Conservation (phyloP, 2,888 invertebrate genomes). For the Andrena trimmerana region DNA sequence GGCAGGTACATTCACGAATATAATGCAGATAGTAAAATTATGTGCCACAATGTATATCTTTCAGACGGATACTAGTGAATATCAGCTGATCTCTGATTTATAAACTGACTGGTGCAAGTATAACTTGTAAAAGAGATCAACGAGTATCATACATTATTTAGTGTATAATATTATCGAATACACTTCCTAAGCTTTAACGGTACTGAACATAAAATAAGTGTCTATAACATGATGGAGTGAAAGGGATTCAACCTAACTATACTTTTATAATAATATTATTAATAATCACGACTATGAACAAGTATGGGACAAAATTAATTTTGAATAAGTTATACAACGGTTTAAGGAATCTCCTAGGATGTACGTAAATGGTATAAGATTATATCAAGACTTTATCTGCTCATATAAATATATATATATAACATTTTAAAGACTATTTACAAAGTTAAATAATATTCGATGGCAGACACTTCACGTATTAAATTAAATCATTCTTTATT, state of each 20-base stretch:
- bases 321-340: conserved; percentile 10
- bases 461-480: conserved; percentile 2
- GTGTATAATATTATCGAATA: conserved; percentile 32
- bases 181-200: conserved; percentile 47
- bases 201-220: conserved; percentile 39
- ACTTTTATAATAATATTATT: conserved; percentile 39
- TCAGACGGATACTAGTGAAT: conserved; percentile 31
- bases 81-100: conserved; percentile 28
- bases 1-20: conserved; percentile 20
- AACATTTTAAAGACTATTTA: conserved; percentile 17
- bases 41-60: conserved; percentile 43
- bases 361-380: conserved; percentile 27
- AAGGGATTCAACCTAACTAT: conserved; percentile 26
- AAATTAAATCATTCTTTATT: conserved; percentile 12
- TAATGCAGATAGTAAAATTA: conserved; percentile 44
- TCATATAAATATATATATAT: conserved; percentile 9
- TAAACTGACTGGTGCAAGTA: conserved; percentile 45
- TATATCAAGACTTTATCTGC: conserved; percentile 33
- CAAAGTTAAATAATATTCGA: conserved; percentile 28
- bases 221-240: conserved; percentile 26
- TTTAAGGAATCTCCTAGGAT: conserved; percentile 27
- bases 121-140: conserved; percentile 23
- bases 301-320: conserved; percentile 30
- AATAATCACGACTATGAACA: conserved; percentile 17
- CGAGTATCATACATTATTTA: conserved; percentile 35